Evolutionary conservation across 2,113 vertebrate genomes (phyloP), one percentile per base, ranked within the genome.

Genomic region (Chaetodon trifascialis): DNA sequence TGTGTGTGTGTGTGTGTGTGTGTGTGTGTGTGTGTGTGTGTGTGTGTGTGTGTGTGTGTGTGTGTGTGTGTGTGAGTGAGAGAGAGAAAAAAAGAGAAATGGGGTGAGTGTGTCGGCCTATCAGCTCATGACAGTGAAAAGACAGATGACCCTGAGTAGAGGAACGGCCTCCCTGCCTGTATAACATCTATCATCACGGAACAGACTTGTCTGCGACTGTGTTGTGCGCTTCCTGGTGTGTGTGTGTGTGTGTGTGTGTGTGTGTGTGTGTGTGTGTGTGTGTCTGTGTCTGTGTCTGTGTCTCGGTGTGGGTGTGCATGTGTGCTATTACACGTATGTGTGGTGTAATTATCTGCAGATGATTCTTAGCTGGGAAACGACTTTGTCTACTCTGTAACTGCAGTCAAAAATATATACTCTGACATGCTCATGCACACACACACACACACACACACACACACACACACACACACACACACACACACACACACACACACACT

Each of bases 71-170:
- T 59, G 40, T 46, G 47, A 47, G 47, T 64, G 49, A 4, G 11
- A 30, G 30, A 30, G 30, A 30, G 30, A 30, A 79, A 80, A 71
- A 71, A 79, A 76, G 76, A 72, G 70, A 84, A 76, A 89, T 69
- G 60, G 69, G 81, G 78, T 67, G 71, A 86, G 60, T 69, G 56
- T 59, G 83, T 78, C 60, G 3, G 79, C 55, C 81, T 87, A 78
- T 86, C 25, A 34, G 81, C 85, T 88, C 79, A 68, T 87, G 91
- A 90, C 89, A 89, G 85, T 90, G 54, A 87, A 85, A 92, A 92
- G 92, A 93, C 83, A 77, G 90, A 93, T 91, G 90, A 91, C 91
- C 91, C 90, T 65, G 86, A 76, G 84, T 82, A 80, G 83, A 88
- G 82, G 81, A 92, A 90, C 72, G 67, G 85, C 83, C 87, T 90